Base-by-base conservation (phyloP, 2,113 vertebrate genomes). In the Telmatochromis bifrenatus region DNA sequence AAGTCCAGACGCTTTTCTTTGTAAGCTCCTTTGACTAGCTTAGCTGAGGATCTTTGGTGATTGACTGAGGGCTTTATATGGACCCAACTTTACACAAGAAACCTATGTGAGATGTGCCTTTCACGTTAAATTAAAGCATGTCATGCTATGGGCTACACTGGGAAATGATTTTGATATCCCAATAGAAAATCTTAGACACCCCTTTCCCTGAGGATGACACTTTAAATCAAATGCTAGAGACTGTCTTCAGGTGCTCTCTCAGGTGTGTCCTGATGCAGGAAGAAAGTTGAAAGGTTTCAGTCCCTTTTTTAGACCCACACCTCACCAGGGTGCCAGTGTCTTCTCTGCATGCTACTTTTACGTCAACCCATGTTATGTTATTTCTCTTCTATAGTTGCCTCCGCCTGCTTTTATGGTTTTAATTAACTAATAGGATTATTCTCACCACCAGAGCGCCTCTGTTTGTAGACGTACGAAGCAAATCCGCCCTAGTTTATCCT, bases 391-490 rank as follows among this genome's bases (percentile, higher is more conserved):
- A 4, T 39, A 53, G 19, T n/a, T 54, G 45, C 56, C 42, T 89
- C 7, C 1, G n/a, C 39, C 51, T 58, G 75, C n/a, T 15, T 39
- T 62, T 88, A 31, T 35, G 37, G 42, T 62, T 85, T 81, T 28
- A 35, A 83, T 85, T 45, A 81, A 79, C 37, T 73, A 79, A 87
- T 83, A 21, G 62, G 86, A 91, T 85, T 85, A 82, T 84, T 39
- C 26, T 7, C 0, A 14, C 33, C 84, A 84, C 31, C 55, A 28
- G 17, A 49, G 65, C 45, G 45, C 55, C 83, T 88, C 37, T 90
- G 60, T 81, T 68, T 86, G 26, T 77, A 23, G 28, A 82, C 13
- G 12, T 4, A 23, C 21, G 17, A 51, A 1, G 14, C 45, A 45
- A 84, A 1, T 89, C 81, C 12, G 35, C 23, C 35, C 42, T 3